Percentiles rank a stretch among this genome's conserved stretches.
Conservation (phyloP, 2,113 vertebrate genomes). For the Eudyptes chrysolophus region DNA sequence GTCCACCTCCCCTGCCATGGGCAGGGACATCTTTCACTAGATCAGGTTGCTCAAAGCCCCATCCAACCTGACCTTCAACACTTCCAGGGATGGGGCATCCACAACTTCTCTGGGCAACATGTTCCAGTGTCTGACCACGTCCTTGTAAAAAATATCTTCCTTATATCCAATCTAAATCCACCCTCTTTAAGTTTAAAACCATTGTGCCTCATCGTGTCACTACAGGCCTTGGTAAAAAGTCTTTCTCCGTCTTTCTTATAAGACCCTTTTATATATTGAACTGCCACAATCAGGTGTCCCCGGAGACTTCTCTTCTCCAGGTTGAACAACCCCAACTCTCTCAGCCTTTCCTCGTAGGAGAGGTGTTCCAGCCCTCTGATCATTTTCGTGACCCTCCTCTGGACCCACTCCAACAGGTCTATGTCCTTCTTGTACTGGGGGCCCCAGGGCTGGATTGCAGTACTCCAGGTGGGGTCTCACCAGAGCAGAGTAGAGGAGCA, state of each 20-base stretch:
- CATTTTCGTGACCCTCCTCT: neutral
- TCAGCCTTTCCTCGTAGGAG: neutral
- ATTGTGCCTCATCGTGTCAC: neutral
- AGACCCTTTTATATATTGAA: neutral
- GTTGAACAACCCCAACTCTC: neutral
- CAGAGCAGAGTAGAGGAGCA: fast-evolving
- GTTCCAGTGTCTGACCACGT: neutral
- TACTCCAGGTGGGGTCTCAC: neutral
- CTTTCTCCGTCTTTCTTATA: neutral
- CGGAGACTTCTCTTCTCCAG: neutral
- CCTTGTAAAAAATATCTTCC: neutral
- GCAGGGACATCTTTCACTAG: neutral
- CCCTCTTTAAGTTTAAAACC: neutral
- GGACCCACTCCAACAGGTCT: neutral
- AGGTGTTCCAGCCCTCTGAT: neutral
- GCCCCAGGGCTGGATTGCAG: neutral
- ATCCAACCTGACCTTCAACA: neutral
- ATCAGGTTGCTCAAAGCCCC: neutral
- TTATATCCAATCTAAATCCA: neutral
- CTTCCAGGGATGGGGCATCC: neutral
- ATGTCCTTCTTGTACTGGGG: no score
- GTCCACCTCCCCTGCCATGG: fast-evolving
- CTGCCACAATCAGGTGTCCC: neutral
- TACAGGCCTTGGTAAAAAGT: neutral
- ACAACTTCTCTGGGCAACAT: neutral